phyloP scores from a whole-genome alignment of 2,888 invertebrate genomes.

The Vanessa cardui region DNA sequence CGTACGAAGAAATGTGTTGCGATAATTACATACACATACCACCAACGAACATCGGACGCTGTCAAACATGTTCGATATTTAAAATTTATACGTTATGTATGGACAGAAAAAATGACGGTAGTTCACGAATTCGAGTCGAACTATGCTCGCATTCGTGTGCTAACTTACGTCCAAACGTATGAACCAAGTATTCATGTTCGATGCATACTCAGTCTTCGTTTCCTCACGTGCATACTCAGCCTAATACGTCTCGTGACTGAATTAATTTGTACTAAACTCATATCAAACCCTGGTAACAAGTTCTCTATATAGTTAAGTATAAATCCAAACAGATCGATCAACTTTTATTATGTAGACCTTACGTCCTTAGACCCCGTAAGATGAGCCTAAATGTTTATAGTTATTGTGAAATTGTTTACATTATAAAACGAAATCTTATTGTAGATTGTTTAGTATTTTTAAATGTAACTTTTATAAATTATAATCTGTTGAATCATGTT shows the following conservation, averaged over 20 bases:
- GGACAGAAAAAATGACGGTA: no score
- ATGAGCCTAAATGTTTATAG: conserved; percentile 53
- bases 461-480: conserved; percentile 17
- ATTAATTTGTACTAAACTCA: conserved; percentile 59
- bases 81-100: no score
- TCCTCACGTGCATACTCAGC: not conserved
- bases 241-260: conserved; percentile 52
- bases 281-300: conserved; percentile 52
- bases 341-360: conserved; percentile 47
- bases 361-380: conserved; percentile 47
- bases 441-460: conserved; percentile 19
- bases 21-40: no score
- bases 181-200: not conserved
- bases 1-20: no score
- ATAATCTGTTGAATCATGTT: conserved; percentile 16
- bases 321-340: conserved; percentile 60
- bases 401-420: conserved; percentile 20
- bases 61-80: no score
- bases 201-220: no score
- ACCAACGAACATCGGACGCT: no score
- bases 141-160: no score
- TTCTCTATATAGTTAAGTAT: conserved; percentile 35
- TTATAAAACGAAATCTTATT: conserved; percentile 7
- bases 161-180: not conserved
- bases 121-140: no score